Conservation (phyloP, 1,140 invertebrate species). For the Drosophila kohkoa region DNA sequence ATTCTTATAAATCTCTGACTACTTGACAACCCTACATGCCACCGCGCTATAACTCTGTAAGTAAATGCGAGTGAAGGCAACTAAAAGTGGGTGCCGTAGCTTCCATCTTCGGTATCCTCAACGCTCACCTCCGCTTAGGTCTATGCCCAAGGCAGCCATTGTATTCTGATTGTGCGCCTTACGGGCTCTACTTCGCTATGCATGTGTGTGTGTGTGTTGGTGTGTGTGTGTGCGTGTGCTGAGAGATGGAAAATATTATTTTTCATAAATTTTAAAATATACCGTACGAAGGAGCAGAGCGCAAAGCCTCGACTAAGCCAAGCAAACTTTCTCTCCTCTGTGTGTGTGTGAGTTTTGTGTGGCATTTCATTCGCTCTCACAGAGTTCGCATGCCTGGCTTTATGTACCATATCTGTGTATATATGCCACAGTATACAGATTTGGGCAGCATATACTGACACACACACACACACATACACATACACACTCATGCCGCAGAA, state of each 20-base stretch:
- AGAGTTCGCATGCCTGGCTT: slow-evolving; percentile 1
- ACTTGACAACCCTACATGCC: too few species aligned
- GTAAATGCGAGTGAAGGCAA: too few species aligned
- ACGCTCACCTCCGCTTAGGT: background rate
- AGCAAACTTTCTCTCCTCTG: slow-evolving; percentile 21
- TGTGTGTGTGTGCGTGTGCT: slow-evolving; percentile 48
- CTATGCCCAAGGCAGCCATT: slow-evolving; percentile 66
- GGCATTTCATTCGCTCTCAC: slow-evolving; percentile 50
- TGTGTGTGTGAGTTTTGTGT: slow-evolving; percentile 10
- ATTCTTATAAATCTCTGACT: too few species aligned
- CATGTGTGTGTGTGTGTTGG: slow-evolving; percentile 5
- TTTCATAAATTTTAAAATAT: slow-evolving; percentile 84
- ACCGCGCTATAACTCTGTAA: too few species aligned
- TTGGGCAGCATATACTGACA: slow-evolving; percentile 45
- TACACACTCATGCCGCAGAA: slow-evolving; percentile 37
- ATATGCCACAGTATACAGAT: slow-evolving; percentile 40
- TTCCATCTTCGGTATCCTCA: background rate
- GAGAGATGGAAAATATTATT: slow-evolving; percentile 81
- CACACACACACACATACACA: too few species aligned
- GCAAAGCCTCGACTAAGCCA: slow-evolving; percentile 21
- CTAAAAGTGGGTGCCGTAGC: slow-evolving; percentile 26
- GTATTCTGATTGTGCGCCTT: slow-evolving; percentile 82
- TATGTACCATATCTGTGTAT: slow-evolving; percentile 45
- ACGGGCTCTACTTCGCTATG: slow-evolving; percentile 36
- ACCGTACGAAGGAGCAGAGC: slow-evolving; percentile 41